Base-by-base conservation (phyloP, 2,113 vertebrate species). In the Campylomormyrus tamandua region DNA sequence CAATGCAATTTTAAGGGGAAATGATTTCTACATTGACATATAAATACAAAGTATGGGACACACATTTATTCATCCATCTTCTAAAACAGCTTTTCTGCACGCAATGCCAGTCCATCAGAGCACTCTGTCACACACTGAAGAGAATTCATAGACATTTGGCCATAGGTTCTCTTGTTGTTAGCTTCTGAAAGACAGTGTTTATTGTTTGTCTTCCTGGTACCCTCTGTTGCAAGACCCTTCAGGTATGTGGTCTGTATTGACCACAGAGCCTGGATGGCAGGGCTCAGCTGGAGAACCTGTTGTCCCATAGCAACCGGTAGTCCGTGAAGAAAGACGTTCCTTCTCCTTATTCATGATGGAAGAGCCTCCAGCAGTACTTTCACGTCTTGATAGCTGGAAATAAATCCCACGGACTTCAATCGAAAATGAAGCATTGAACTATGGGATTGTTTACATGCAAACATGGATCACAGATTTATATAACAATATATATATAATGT, bases 281-380 rank as follows among this genome's bases (percentile, higher is more conserved):
- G 58, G 77, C 35, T 1, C 17, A 1, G 6, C 42, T 13, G 0
- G 0, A 2, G 46, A 74, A n/a, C 56, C 90, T 5, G 91, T 90
- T 1, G 93, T 91, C 19, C 96, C 95, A 0, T 96, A 96, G 6
- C 89, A 92, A 84, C 48, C 77, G 48, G 19, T 50, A 0, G 49
- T 46, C 15, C 89, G 46, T 27, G 90, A 1, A 13, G 93, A 91
- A 49, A 95, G 88, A 15, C 91, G 88, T 42, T 74, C 17, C 45
- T 39, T 91, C 90, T 96, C 94, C 62, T 83, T 50, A n/a, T 21
- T 24, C 15, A 50, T 74, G 80, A 90, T 24, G 2, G 48, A 56
- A 17, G 13, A 35, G 1, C 87, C 89, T 90, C 90, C 70, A 45
- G 10, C 19, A 39, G 1, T n/a, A 46, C 87, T 89, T 53, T 91